A percentile compares a stretch with the other conserved stretches of the same genome.
These are phyloP conservation scores for Drosophila virilis DNA, from an alignment of 1,140 invertebrate species.

Conservation along the genomic window DNA sequence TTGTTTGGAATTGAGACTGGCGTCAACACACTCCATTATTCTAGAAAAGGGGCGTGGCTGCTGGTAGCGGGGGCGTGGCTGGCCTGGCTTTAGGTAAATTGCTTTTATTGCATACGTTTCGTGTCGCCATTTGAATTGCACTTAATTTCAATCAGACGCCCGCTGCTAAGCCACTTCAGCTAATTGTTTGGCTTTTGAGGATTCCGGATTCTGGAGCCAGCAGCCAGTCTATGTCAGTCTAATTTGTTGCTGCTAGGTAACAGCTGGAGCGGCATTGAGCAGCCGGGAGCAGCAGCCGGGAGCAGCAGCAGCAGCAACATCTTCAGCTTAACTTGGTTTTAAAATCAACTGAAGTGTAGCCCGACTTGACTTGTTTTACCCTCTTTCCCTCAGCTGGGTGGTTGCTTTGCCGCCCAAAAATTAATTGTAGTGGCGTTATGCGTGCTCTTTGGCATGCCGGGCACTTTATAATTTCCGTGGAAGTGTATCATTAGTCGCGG, in stretches of 20 bases:
- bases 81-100: constrained; percentile 71
- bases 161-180: constrained; percentile 77
- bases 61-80: not conserved
- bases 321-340: constrained; percentile 74
- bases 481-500: constrained; percentile 67
- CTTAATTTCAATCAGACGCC: constrained; percentile 80
- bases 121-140: constrained; percentile 80
- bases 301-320: constrained; percentile 30
- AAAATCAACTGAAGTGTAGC: constrained; percentile 66
- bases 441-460: constrained; percentile 28
- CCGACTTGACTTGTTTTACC: not conserved
- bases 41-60: not conserved
- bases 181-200: constrained; percentile 74
- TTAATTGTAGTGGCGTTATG: constrained; percentile 75
- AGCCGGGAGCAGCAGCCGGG: not conserved
- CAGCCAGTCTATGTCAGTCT: constrained; percentile 26
- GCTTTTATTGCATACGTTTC: constrained; percentile 78
- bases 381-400: not conserved
- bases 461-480: constrained; percentile 69
- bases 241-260: constrained; percentile 73
- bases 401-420: constrained; percentile 57
- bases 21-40: constrained; percentile 44
- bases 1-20: constrained; percentile 30
- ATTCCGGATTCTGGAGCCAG: not conserved
- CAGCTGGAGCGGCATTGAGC: constrained; percentile 19